These are phyloP conservation scores for Trochalopteron elliotii DNA, from an alignment of 2,113 vertebrate species.

Conservation along the genomic window DNA sequence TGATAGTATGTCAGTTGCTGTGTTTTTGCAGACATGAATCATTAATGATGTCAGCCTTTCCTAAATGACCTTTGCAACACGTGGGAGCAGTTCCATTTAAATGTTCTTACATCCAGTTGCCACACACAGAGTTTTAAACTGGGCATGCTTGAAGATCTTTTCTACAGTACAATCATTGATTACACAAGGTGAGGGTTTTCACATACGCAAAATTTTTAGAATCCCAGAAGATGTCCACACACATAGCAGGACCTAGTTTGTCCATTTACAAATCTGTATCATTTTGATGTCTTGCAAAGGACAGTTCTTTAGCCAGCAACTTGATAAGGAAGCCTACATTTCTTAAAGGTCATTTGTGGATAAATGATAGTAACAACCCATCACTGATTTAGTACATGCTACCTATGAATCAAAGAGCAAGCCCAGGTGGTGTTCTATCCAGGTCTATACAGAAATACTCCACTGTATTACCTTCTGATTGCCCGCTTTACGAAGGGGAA, in stretches of 20 bases:
- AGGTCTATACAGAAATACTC: neutral
- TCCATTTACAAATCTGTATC: neutral
- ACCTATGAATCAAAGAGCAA: neutral
- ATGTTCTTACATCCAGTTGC: neutral
- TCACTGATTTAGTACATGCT: neutral
- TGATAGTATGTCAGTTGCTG: neutral
- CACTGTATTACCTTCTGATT: neutral
- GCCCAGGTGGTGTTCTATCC: neutral
- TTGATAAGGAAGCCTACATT: neutral
- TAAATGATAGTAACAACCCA: neutral
- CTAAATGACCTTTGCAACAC: constrained; percentile 17
- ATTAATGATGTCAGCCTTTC: constrained; percentile 61
- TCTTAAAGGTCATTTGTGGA: neutral
- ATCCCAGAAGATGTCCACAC: neutral
- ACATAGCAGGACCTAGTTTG: neutral
- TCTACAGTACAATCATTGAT: neutral
- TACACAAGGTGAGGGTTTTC: neutral
- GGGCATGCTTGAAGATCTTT: neutral
- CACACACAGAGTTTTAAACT: constrained; percentile 8
- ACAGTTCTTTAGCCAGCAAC: neutral
- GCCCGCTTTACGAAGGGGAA: neutral
- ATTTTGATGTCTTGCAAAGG: neutral
- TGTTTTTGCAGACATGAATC: constrained; percentile 66
- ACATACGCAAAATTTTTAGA: neutral
- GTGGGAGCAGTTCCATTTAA: constrained; percentile 24